Evolutionary conservation across 2,888 invertebrate species (phyloP), one percentile per base, ranked within the genome.

Genomic region (Uropetala carovei): DNA sequence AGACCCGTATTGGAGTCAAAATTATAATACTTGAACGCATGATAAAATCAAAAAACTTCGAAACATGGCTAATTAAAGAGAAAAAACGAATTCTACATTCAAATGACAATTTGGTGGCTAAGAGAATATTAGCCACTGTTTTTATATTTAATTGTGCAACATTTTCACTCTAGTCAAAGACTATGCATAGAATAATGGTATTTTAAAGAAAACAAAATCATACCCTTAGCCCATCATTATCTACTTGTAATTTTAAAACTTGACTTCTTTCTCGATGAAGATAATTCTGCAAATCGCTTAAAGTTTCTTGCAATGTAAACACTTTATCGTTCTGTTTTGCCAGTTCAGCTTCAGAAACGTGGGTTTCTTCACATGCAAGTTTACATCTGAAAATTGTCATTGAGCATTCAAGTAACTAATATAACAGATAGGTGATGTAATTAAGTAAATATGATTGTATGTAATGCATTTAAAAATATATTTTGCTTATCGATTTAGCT

Each of bases 211-310:
- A n/a, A 18, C 64, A 64, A 64, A 27, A 85, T n/a, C 59, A 18
- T 89, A 89, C 89, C 89, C 64, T 89, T 3, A 43, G 56, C 43
- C n/a, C 0, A 11, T 89, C 89, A 43, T 89, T 89, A n/a, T 64
- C 64, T 1, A 64, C 60, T 9, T 89, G 89, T 11, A 89, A 64
- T 43, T 30, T n/a, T 14, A 89, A 8, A 68, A 89, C 89, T n/a
- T 43, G 64, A 16, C 43, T 89, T 58, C 89, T 89, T 68, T 89
- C 89, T 18, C 43, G 89, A n/a, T 64, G 30, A 43, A 89, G 64
- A 64, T 43, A 89, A n/a, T 64, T 64, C 56, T 89, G 89, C n/a
- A 43, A 13, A 13, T 89, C 89, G 30, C 89, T 43, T 8, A 89
- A 64, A 11, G 89, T 30, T 89, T 89, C 64, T n/a, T 89, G 89